A percentile compares a stretch with the other conserved stretches of the same genome.
Evolutionary conservation across 2,797 vertebrate genomes (phyloP).

Genomic region (Cetoscarus ocellatus): DNA sequence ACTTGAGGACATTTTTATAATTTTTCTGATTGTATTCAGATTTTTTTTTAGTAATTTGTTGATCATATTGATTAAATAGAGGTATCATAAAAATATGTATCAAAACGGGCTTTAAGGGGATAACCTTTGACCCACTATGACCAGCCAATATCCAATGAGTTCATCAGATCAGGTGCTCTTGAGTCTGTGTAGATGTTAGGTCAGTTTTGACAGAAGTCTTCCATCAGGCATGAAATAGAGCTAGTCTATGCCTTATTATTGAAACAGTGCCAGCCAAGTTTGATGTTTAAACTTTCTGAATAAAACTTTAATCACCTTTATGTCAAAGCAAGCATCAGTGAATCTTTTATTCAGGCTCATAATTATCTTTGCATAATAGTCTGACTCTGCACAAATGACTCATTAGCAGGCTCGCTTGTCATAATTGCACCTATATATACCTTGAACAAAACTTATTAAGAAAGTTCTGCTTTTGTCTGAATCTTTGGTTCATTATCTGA

Average conservation of each 20-base stretch:
- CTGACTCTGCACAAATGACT: slow-evolving; percentile 33
- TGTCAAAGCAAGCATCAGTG: slow-evolving; percentile 17
- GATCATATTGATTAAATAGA: too few relatives aligned
- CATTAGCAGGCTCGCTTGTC: slow-evolving; percentile 45
- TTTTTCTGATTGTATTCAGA: too few relatives aligned
- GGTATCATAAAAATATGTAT: too few relatives aligned
- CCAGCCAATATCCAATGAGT: too few relatives aligned
- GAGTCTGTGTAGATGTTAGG: too few relatives aligned
- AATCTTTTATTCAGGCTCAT: slow-evolving; percentile 32
- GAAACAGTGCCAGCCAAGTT: slow-evolving; percentile 13
- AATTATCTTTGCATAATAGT: slow-evolving; percentile 37
- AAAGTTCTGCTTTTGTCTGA: slow-evolving; percentile 67
- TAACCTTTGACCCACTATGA: too few relatives aligned
- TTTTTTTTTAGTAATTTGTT: too few relatives aligned
- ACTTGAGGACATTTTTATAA: too few relatives aligned
- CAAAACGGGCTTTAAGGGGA: too few relatives aligned
- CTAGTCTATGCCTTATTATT: slow-evolving; percentile 34
- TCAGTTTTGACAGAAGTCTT: too few relatives aligned
- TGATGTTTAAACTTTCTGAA: slow-evolving; percentile 27
- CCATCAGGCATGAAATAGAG: background rate
- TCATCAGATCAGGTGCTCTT: too few relatives aligned
- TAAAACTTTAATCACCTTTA: slow-evolving; percentile 26
- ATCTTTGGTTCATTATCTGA: slow-evolving; percentile 63
- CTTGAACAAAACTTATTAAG: slow-evolving; percentile 55
- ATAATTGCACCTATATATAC: slow-evolving; percentile 48